Conservation (phyloP, 2,797 vertebrate genomes). For the Delichon dasypus region DNA sequence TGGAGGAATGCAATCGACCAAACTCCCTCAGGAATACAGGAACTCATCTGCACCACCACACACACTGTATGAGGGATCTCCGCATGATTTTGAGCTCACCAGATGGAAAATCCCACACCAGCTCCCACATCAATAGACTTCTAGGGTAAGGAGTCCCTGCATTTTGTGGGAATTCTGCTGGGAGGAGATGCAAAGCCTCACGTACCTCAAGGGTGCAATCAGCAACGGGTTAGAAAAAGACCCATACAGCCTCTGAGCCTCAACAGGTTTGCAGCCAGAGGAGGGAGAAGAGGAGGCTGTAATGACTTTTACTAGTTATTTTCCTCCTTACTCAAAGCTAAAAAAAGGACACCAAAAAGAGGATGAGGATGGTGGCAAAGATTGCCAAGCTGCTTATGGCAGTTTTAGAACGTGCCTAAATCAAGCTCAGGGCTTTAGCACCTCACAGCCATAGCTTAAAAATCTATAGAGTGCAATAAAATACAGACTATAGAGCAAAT, state of each 20-base stretch:
- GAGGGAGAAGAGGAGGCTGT: background rate
- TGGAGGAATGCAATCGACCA: background rate
- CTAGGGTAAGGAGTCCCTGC: background rate
- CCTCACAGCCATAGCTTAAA: background rate
- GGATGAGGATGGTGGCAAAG: background rate
- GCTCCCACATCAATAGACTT: background rate
- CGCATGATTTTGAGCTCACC: rapidly evolving
- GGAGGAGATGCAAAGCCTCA: background rate
- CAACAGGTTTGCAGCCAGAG: background rate
- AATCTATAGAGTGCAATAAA: background rate
- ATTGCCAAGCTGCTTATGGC: background rate
- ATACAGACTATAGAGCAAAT: background rate
- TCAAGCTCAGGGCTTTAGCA: background rate
- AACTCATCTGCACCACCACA: background rate
- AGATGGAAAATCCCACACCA: background rate
- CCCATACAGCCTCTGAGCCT: background rate
- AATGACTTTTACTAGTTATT: background rate
- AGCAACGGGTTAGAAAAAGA: background rate
- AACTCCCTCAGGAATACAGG: background rate
- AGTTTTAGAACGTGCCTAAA: background rate
- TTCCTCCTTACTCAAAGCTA: background rate
- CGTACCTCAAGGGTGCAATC: background rate
- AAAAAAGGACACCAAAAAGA: background rate
- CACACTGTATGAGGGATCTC: background rate
- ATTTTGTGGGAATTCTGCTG: background rate